Conservation (phyloP, 1,140 invertebrate genomes). For the Drosophila parabipectinata region DNA sequence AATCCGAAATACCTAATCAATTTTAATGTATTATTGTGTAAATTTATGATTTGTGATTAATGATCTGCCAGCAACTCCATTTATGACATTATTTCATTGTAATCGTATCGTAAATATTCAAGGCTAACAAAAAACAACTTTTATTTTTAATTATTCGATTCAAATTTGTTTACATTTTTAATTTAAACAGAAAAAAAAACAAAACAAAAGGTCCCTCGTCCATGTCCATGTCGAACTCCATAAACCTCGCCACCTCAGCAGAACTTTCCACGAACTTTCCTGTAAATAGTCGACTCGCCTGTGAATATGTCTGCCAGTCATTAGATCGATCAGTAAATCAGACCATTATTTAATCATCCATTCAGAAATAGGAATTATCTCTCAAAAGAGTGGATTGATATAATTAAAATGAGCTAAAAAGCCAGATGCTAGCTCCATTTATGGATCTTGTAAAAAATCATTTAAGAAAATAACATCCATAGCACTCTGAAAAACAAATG, state of each 20-base stretch:
- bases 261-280: slow-evolving; percentile 11
- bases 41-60: slow-evolving; percentile 25
- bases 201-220: slow-evolving; percentile 2
- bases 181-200: neutral
- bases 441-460: slow-evolving; percentile 6
- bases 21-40: slow-evolving; percentile 36
- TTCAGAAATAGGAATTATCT: neutral
- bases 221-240: slow-evolving; percentile 22
- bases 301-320: slow-evolving; percentile 26
- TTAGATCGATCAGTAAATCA: slow-evolving; percentile 1
- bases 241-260: slow-evolving; percentile 17
- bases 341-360: slow-evolving; percentile 27
- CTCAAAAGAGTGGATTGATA: neutral
- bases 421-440: neutral
- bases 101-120: slow-evolving; percentile 25
- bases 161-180: slow-evolving; percentile 4
- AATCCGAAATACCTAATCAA: slow-evolving; percentile 24
- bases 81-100: slow-evolving; percentile 24
- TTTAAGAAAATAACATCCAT: neutral
- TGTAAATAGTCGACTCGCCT: slow-evolving; percentile 42
- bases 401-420: too few species aligned
- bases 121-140: slow-evolving; percentile 23
- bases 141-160: slow-evolving; percentile 6
- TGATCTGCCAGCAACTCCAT: slow-evolving; percentile 9
- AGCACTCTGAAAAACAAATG: neutral